These are phyloP conservation scores for Sebastes ruberrimus DNA, from an alignment of 2,797 vertebrate genomes.

Conservation along the genomic window DNA sequence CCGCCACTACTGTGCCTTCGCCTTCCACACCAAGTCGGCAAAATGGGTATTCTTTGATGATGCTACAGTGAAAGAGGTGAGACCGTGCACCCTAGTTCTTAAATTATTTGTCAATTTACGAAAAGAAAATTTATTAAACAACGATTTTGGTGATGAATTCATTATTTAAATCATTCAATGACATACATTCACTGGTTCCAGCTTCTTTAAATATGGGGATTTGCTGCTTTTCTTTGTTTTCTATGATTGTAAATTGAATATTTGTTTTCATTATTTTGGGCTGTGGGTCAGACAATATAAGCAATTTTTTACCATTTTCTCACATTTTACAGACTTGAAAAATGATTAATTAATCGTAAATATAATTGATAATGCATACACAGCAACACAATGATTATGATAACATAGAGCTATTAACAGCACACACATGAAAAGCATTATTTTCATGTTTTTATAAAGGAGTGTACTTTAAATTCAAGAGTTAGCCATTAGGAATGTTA, in stretches of 20 bases:
- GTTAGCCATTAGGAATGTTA: too few relatives aligned
- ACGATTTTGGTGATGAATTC: neutral
- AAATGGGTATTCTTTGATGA: conserved; percentile 99
- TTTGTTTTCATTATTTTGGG: neutral
- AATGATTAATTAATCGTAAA: neutral
- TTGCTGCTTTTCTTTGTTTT: neutral
- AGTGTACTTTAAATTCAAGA: too few relatives aligned
- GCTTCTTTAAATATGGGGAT: neutral
- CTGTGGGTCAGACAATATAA: neutral
- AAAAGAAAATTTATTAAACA: neutral
- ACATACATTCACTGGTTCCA: neutral
- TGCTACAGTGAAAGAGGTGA: conserved; percentile 98
- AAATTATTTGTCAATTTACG: neutral
- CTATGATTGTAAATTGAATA: neutral
- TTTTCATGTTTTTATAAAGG: too few relatives aligned
- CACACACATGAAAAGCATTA: too few relatives aligned
- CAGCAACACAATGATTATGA: too few relatives aligned
- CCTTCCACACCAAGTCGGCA: conserved; percentile 95
- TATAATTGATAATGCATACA: too few relatives aligned
- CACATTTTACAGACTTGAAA: neutral
- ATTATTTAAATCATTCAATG: neutral
- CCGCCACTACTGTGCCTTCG: conserved; percentile 96
- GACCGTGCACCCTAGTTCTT: neutral
- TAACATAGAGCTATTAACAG: too few relatives aligned
- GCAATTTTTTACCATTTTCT: neutral